Evolutionary conservation across 2,113 vertebrate genomes (phyloP).

Genomic region (Rhea americana): DNA sequence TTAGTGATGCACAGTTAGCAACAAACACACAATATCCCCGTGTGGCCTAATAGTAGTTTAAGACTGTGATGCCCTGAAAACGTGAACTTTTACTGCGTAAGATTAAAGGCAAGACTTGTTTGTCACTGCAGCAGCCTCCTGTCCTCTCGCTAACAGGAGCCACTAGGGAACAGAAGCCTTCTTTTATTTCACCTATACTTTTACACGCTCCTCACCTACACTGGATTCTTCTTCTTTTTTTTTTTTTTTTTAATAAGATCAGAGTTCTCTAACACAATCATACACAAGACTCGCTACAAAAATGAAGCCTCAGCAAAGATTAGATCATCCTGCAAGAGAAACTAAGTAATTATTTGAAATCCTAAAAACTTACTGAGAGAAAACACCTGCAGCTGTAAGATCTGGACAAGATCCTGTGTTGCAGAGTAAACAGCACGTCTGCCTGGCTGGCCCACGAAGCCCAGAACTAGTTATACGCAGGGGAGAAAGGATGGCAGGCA

Average conservation of each 20-base stretch:
- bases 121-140: not conserved
- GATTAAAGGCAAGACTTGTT: not conserved
- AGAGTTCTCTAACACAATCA: not conserved
- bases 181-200: not conserved
- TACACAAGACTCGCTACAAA: not conserved
- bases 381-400: not conserved
- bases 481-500: not conserved
- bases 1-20: too few relatives aligned
- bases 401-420: not conserved
- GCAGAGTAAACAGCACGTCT: too few relatives aligned
- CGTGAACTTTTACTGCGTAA: not conserved
- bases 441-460: not conserved
- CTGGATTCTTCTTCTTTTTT: too few relatives aligned
- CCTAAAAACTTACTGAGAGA: not conserved
- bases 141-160: not conserved
- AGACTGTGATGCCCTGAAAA: not conserved
- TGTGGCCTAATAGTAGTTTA: fast-evolving
- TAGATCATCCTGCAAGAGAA: not conserved
- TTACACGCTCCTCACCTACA: not conserved
- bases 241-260: not conserved
- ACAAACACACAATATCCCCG: too few relatives aligned
- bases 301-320: not conserved
- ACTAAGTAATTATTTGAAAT: not conserved
- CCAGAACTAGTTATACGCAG: not conserved
- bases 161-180: not conserved